Base-by-base conservation (phyloP, 2,888 invertebrate species). In the Archips xylosteana region DNA sequence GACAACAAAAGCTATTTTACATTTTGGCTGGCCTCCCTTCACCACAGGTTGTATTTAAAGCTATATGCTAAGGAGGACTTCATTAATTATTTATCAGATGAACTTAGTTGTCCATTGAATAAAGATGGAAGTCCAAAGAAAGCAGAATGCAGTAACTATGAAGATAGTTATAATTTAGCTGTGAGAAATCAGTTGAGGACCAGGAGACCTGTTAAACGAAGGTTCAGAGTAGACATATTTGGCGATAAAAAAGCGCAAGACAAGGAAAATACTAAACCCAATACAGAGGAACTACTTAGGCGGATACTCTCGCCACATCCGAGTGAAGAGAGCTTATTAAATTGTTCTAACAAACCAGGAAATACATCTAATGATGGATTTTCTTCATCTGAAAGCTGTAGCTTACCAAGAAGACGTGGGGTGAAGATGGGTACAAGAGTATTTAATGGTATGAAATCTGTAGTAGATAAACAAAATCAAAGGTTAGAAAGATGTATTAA, bases 351-450 rank as follows among this genome's bases (percentile, higher is more conserved):
- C 74, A 81, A 79, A 49, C 87, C 84, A 73, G 91, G 89, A 15
- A 92, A 90, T 77, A 91, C 90, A 12, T 92, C 93, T 2, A 94
- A 90, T 83, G 95, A 95, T 78, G 91, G 92, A 2, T 80, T 94
- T 34, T 94, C 95, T 54, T 95, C 95, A 23, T 92, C 94, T 72
- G 94, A 94, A 83, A 94, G 93, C 75, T 88, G 89, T 76, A 94
- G 94, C 78, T 88, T 95, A 76, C 94, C 95, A 47, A 91, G 96
- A 79, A 92, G 96, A 76, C 94, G 95, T 79, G 96, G 97, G 3
- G 97, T 97, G 3, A 96, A 96, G 91, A 97, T 97, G 97, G 97
- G 96, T 10, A 96, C 96, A 9, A 95, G 96, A 81, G 96, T 96
- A 10, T 96, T 96, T 80, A 94, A 95, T 85, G 95, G 94, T 47